These are phyloP conservation scores for Halichondria panicea DNA, from an alignment of 37 sponge, comb jelly and placozoan genomes.

Conservation along the genomic window DNA sequence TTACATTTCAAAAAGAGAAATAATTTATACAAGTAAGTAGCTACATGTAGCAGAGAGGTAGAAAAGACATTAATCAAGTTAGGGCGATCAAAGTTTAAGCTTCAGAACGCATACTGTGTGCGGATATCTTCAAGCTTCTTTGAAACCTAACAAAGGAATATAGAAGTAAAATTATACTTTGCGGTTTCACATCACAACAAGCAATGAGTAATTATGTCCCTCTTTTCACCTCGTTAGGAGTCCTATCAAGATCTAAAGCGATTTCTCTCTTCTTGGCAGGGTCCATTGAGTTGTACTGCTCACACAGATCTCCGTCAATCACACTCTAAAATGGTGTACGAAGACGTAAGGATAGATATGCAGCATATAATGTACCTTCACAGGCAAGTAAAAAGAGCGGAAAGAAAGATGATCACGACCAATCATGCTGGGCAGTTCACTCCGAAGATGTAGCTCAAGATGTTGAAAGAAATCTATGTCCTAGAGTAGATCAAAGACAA, in stretches of 20 bases:
- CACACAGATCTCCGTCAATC: constrained; percentile 98
- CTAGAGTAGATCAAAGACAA: constrained; percentile 25
- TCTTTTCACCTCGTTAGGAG: constrained; percentile 84
- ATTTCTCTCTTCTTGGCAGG: constrained; percentile 77
- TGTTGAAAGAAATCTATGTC: constrained; percentile 99
- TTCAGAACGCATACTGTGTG: constrained; percentile 92
- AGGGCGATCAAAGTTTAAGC: too few species aligned
- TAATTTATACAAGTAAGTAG: too few species aligned
- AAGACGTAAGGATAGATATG: too few species aligned
- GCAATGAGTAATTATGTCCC: background rate
- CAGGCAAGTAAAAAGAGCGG: constrained; percentile 91
- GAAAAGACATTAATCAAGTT: too few species aligned
- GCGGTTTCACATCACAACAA: background rate
- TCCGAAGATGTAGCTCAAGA: constrained; percentile 96
- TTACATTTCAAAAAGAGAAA: too few species aligned
- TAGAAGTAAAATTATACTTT: background rate
- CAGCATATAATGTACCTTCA: constrained; percentile 69
- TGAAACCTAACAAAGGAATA: constrained; percentile 62
- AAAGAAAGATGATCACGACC: constrained; percentile 95
- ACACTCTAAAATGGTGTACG: constrained; percentile 58
- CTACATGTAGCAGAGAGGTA: too few species aligned
- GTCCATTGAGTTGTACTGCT: constrained; percentile 95
- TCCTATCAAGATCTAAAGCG: constrained; percentile 91
- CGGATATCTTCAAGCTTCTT: constrained; percentile 98
- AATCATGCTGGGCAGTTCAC: constrained; percentile 81